Evolutionary conservation across 2,888 invertebrate genomes (phyloP), one percentile per base, ranked within the genome.

Genomic region (Calameuta filiformis): DNA sequence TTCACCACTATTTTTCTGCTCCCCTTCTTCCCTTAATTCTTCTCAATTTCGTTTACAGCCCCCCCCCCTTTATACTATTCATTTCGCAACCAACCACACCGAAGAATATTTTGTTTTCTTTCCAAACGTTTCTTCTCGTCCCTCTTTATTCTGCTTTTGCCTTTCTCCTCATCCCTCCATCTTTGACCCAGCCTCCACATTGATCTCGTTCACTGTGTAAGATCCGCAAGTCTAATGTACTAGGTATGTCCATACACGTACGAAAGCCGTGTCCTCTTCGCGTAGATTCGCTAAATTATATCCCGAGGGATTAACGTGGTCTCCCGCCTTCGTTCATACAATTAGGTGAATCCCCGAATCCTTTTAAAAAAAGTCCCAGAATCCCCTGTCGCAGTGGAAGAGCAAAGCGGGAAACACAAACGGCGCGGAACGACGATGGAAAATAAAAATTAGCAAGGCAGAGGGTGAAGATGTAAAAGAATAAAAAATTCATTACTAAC

Each of bases 11-110:
- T 23, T 9, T 56, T 56, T 6, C 9, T 23, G 56, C 23, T 9
- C 74, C 35, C 76, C 73, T 68, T 56, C 79, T 35, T 68, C 75
- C 79, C 56, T 34, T 35, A 75, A 76, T 56, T 74, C 76, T 35
- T 75, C 68, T 73, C 37, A 35, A 71, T 76, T 31, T 37, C 3
- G 12, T 73, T 23, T 73, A 6, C n/a, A n/a, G 34, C 77, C 68
- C 40, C 77, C 31, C 9, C n/a, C 68, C 34, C 11, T 12, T 33
- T 37, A 12, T 23, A 23, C 56, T 56, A 56, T 56, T 56, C 56
- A 56, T 56, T 69, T 56, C 30, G 69, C 74, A 75, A 71, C 35
- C 76, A 56, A 73, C 71, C 56, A 37, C 30, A 56, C 68, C 69
- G 30, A 33, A 68, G 35, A 75, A 71, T 69, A 75, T 75, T 73